Percentiles rank a stretch among this genome's conserved stretches.
Conservation (phyloP, 2,888 invertebrate species). For the Rotaria magnacalcarata region DNA sequence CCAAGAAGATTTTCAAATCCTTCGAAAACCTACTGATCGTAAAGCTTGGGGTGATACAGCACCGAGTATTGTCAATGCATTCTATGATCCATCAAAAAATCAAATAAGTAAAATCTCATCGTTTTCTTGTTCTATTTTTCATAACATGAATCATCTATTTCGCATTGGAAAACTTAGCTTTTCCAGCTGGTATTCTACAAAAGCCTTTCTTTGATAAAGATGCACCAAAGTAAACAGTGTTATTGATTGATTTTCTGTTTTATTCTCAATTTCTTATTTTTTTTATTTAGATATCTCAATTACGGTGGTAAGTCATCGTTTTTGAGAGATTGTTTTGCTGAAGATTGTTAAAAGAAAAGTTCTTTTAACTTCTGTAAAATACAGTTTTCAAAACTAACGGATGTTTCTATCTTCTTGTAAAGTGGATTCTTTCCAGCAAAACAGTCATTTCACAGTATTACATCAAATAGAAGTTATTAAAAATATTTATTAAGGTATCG, state of each 20-base stretch:
- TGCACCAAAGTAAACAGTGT: conserved; percentile 52
- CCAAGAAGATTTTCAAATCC: background rate
- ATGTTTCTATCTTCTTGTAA: no score
- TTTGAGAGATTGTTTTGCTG: no score
- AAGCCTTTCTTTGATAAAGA: conserved; percentile 52
- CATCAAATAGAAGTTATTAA: conserved; percentile 44
- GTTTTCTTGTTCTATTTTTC: conserved; percentile 9
- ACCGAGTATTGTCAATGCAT: conserved; percentile 73
- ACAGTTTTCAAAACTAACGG: no score
- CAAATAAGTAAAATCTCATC: conserved; percentile 72
- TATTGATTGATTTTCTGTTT: background rate
- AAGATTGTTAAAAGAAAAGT: no score
- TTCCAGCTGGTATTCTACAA: conserved; percentile 55
- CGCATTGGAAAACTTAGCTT: conserved; percentile 48
- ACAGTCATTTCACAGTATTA: no score
- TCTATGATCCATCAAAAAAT: conserved; percentile 84
- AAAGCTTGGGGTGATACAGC: conserved; percentile 7
- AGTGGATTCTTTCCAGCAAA: no score
- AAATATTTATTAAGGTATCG: conserved; percentile 55
- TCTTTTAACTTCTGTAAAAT: no score
- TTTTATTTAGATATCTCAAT: conserved; percentile 40
- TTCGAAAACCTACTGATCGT: background rate
- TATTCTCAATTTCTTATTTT: background rate
- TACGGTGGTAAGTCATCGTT: conserved; percentile 38
- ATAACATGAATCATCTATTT: conserved; percentile 23